Percentiles rank a stretch among this genome's conserved stretches.
Evolutionary conservation across 2,888 invertebrate species (phyloP).

Genomic region (Steinernema scapterisci): DNA sequence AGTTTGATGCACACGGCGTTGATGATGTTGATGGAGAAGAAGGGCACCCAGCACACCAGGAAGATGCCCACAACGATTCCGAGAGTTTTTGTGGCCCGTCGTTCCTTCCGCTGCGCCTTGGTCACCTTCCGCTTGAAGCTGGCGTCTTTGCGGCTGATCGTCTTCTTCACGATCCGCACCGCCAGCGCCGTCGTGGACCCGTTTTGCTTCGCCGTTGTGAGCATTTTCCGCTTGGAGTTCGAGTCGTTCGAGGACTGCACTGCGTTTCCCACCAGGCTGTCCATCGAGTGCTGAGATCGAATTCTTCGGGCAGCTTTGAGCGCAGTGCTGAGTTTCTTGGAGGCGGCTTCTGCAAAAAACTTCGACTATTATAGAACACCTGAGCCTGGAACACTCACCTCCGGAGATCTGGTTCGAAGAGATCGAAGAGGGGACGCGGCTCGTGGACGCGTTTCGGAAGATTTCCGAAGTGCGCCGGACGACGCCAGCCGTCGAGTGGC

Average conservation of each 20-base stretch:
- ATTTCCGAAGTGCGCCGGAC: background rate
- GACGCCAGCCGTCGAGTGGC: background rate
- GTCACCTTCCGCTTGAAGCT: constrained; percentile 66
- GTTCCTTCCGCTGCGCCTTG: constrained; percentile 75
- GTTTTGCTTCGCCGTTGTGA: constrained; percentile 35
- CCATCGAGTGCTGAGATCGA: constrained; percentile 31
- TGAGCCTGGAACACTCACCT: background rate
- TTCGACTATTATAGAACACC: background rate
- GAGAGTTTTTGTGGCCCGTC: constrained; percentile 96
- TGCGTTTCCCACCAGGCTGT: constrained; percentile 26
- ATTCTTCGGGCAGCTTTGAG: background rate
- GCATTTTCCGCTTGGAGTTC: constrained; percentile 9
- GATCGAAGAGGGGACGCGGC: constrained; percentile 35
- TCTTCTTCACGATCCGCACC: constrained; percentile 59
- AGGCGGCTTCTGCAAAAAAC: constrained; percentile 14
- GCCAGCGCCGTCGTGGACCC: constrained; percentile 48
- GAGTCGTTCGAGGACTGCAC: background rate
- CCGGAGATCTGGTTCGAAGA: constrained; percentile 34
- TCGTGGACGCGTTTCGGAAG: background rate
- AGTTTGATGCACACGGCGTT: constrained; percentile 90
- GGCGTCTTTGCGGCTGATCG: constrained; percentile 60
- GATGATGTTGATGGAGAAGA: constrained; percentile 96
- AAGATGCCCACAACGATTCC: constrained; percentile 98
- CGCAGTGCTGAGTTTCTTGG: constrained; percentile 33
- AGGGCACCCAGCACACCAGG: constrained; percentile 97